phyloP scores from a whole-genome alignment of 1,140 invertebrate species.

The Vanessa tameamea region DNA sequence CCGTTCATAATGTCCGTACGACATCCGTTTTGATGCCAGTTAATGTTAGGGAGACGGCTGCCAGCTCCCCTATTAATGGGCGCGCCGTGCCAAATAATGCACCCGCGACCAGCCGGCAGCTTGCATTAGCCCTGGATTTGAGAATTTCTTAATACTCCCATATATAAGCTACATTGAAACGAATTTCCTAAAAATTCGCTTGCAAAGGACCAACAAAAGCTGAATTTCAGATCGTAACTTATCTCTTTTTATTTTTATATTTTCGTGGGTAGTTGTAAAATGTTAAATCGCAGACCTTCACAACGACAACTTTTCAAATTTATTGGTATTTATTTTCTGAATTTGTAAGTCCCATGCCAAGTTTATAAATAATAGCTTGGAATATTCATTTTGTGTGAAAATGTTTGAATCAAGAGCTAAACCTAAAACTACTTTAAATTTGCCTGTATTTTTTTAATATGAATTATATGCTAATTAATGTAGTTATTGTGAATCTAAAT shows the following conservation, averaged over 20 bases:
- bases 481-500: background rate
- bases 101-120: constrained; percentile 43
- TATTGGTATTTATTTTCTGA: constrained; percentile 20
- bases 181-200: background rate
- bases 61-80: constrained; percentile 68
- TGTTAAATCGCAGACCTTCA: constrained; percentile 15
- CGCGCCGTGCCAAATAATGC: constrained; percentile 66
- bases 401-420: background rate
- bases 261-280: constrained; percentile 7
- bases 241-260: constrained; percentile 6
- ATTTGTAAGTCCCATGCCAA: constrained; percentile 23
- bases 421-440: background rate
- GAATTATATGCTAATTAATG: background rate
- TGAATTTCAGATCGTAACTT: constrained; percentile 2
- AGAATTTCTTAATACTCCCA: constrained; percentile 41
- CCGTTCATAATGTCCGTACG: constrained; percentile 69
- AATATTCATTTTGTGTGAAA: constrained; percentile 24
- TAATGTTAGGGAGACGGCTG: constrained; percentile 63
- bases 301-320: constrained; percentile 17
- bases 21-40: constrained; percentile 72
- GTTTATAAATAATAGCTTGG: constrained; percentile 17
- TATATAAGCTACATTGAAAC: constrained; percentile 23
- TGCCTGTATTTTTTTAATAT: too few species aligned
- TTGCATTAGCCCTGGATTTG: constrained; percentile 62
- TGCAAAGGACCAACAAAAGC: constrained; percentile 6